Percentiles rank a stretch among this genome's conserved stretches.
phyloP scores from a whole-genome alignment of 1,140 invertebrate species.

The Scaptomyza graminum region DNA sequence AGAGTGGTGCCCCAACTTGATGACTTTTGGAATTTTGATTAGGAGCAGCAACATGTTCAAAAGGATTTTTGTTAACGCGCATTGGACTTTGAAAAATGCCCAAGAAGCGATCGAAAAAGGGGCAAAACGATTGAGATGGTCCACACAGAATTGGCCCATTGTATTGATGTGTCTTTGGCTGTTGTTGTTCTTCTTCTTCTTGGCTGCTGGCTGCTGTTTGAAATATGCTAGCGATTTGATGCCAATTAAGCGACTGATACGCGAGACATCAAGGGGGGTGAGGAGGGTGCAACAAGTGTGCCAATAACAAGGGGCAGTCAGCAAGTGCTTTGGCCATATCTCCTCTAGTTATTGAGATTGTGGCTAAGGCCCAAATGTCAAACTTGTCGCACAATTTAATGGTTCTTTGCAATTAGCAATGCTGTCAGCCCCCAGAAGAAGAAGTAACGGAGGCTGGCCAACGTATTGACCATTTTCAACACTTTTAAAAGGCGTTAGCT shows the following conservation, averaged over 20 bases:
- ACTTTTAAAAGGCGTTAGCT: conserved; percentile 48
- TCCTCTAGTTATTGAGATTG: conserved; percentile 2
- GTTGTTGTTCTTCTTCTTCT: conserved; percentile 6
- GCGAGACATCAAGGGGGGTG: too few relatives aligned
- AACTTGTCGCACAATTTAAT: conserved; percentile 74
- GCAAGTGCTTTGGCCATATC: neutral
- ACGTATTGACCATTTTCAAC: conserved; percentile 61
- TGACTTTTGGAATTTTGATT: conserved; percentile 82
- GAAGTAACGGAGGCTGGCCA: conserved; percentile 25
- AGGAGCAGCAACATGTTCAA: conserved; percentile 81
- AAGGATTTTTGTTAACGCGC: conserved; percentile 82
- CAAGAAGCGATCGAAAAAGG: conserved; percentile 1
- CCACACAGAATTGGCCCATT: conserved; percentile 58
- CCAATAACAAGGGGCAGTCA: neutral
- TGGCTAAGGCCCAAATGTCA: conserved; percentile 31
- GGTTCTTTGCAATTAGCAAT: conserved; percentile 71
- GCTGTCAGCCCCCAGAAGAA: conserved; percentile 51
- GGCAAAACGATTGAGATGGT: neutral
- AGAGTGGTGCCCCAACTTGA: conserved; percentile 53
- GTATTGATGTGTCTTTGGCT: conserved; percentile 70
- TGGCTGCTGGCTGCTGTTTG: conserved; percentile 42
- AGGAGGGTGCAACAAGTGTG: conserved; percentile 50
- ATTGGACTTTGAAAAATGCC: conserved; percentile 78
- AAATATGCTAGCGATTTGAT: conserved; percentile 79
- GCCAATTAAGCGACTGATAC: conserved; percentile 70